These are phyloP conservation scores for Eublepharis macularius DNA, from an alignment of 2,113 vertebrate species.

Conservation along the genomic window DNA sequence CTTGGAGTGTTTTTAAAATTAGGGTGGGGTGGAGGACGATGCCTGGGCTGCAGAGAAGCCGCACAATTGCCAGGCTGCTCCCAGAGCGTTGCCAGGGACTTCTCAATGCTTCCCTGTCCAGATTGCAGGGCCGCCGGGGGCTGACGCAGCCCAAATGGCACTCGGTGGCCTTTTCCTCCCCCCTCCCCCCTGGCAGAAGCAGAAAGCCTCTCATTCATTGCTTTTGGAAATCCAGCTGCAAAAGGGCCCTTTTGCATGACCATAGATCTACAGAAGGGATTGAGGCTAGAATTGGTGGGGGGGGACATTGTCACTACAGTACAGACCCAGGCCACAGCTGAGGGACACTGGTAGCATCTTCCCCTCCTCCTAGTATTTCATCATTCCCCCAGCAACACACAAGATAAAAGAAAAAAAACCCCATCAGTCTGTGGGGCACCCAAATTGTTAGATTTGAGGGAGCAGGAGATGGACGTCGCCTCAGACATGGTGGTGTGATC, in stretches of 20 bases:
- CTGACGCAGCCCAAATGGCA: slow-evolving; percentile 2
- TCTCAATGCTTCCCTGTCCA: background rate
- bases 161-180: background rate
- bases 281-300: background rate
- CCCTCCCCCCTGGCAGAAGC: background rate
- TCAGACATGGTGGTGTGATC: background rate
- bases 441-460: slow-evolving; percentile 50
- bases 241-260: background rate
- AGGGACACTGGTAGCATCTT: background rate
- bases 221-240: background rate
- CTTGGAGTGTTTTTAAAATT: too few relatives aligned
- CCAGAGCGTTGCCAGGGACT: background rate
- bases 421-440: slow-evolving; percentile 20
- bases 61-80: background rate
- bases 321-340: too few relatives aligned
- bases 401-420: background rate
- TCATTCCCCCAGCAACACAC: background rate
- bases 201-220: slow-evolving; percentile 25
- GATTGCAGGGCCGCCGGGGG: background rate
- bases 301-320: too few relatives aligned
- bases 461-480: background rate
- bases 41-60: background rate
- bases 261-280: background rate
- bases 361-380: too few relatives aligned
- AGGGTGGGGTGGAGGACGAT: background rate